Evolutionary conservation across 2,888 invertebrate species (phyloP).

Genomic region (Aquatica leii): DNA sequence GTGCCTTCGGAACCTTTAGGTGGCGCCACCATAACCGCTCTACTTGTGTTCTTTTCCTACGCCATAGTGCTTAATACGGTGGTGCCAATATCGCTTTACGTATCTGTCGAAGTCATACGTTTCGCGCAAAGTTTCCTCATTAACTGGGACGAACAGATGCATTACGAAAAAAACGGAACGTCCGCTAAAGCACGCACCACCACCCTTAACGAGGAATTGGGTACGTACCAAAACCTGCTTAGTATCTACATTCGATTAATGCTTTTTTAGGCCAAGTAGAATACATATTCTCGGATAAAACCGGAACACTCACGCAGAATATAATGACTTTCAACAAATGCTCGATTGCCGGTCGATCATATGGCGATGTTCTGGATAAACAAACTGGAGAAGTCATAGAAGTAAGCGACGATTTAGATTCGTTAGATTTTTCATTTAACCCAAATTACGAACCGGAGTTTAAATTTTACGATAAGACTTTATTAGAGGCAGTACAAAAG

Average conservation of each 20-base stretch:
- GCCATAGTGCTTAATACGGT: conserved; percentile 99
- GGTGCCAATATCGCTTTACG: conserved; percentile 99
- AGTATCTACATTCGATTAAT: neutral
- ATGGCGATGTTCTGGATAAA: conserved; percentile 91
- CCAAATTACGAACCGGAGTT: conserved; percentile 91
- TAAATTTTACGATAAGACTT: conserved; percentile 88
- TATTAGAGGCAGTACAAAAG: conserved; percentile 82
- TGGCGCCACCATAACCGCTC: conserved; percentile 91
- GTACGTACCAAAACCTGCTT: conserved; percentile 53
- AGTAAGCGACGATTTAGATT: conserved; percentile 80
- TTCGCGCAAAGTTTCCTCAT: conserved; percentile 98
- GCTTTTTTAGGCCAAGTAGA: conserved; percentile 85
- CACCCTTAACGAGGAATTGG: conserved; percentile 97
- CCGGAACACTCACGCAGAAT: conserved; percentile 98
- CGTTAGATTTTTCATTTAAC: conserved; percentile 95
- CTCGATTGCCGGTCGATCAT: conserved; percentile 90
- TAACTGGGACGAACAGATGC: conserved; percentile 99
- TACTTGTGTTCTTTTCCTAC: conserved; percentile 98
- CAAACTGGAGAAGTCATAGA: conserved; percentile 88
- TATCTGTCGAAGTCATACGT: conserved; percentile 95
- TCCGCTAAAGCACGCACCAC: conserved; percentile 96
- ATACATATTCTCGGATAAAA: conserved; percentile 99
- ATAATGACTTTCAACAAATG: conserved; percentile 99
- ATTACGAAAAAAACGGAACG: conserved; percentile 87
- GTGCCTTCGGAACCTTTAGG: conserved; percentile 84